These are phyloP conservation scores for Flexamia atlantica DNA, from an alignment of 2,888 invertebrate genomes.

Conservation along the genomic window DNA sequence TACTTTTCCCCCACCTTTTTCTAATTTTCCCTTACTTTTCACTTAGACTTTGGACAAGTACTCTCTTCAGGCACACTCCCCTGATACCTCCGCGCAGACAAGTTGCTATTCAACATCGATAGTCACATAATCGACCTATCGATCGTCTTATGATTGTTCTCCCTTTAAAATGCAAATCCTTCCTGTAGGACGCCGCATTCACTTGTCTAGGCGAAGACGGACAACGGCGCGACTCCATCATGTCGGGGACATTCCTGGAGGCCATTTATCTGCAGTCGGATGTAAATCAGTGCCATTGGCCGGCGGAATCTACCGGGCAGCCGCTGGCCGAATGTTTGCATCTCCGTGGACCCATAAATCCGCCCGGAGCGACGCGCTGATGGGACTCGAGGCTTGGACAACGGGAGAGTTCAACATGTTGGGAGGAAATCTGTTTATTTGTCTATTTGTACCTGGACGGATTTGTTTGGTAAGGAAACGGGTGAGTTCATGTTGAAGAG, in stretches of 20 bases:
- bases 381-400: too few species aligned
- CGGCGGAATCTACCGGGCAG: slow-evolving; percentile 12
- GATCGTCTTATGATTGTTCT: slow-evolving; percentile 55
- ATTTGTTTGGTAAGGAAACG: too few species aligned
- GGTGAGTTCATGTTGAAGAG: too few species aligned
- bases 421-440: too few species aligned
- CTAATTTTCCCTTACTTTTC: neutral
- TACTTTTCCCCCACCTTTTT: too few species aligned
- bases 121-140: slow-evolving; percentile 8
- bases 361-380: neutral
- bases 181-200: slow-evolving; percentile 32
- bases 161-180: slow-evolving; percentile 53
- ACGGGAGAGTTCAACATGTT: too few species aligned
- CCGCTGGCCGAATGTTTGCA: slow-evolving; percentile 48
- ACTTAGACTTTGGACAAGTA: neutral
- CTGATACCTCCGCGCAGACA: slow-evolving; percentile 8
- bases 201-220: slow-evolving; percentile 53
- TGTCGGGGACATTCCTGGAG: slow-evolving; percentile 48
- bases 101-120: slow-evolving; percentile 30
- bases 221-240: slow-evolving; percentile 45
- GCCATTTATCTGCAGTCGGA: slow-evolving; percentile 37
- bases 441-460: too few species aligned
- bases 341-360: slow-evolving; percentile 12
- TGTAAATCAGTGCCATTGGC: slow-evolving; percentile 34
- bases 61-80: neutral